Conservation (phyloP, 2,888 invertebrate genomes). For the Leptothorax acervorum region DNA sequence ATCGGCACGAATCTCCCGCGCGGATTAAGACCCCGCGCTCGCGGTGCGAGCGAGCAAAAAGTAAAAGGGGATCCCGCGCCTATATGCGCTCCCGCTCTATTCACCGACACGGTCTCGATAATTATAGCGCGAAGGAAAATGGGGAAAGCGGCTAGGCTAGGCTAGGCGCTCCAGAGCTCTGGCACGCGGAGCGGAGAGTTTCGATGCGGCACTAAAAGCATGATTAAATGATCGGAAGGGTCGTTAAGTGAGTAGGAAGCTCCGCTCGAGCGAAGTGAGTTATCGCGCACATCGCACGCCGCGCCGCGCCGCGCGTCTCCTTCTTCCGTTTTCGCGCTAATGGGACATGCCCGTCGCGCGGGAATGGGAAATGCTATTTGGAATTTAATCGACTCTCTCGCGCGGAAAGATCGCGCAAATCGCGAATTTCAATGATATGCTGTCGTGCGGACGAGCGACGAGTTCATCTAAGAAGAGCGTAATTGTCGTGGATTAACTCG, state of each 20-base stretch:
- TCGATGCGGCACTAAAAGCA: slow-evolving; percentile 43
- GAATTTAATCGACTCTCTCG: slow-evolving; percentile 25
- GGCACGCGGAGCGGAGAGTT: neutral
- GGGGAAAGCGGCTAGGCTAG: slow-evolving; percentile 30
- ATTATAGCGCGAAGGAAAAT: slow-evolving; percentile 45
- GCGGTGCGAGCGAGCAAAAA: slow-evolving; percentile 26
- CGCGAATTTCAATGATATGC: neutral
- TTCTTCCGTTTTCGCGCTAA: slow-evolving; percentile 42
- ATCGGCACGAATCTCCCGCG: slow-evolving; percentile 25
- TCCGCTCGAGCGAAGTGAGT: slow-evolving; percentile 29
- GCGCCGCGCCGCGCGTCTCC: neutral
- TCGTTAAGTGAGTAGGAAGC: slow-evolving; percentile 48
- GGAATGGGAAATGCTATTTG: slow-evolving; percentile 25
- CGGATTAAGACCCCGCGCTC: slow-evolving; percentile 9
- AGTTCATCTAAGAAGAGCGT: neutral
- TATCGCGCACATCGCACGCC: slow-evolving; percentile 29
- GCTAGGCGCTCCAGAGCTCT: neutral
- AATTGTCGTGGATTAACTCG: neutral
- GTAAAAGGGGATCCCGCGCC: slow-evolving; percentile 48
- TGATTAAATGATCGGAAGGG: slow-evolving; percentile 45
- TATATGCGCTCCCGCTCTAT: neutral
- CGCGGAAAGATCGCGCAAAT: neutral
- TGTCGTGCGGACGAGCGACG: neutral
- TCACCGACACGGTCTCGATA: slow-evolving; percentile 51
- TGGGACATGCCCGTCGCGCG: slow-evolving; percentile 8